Evolutionary conservation across 2,888 invertebrate species (phyloP).

Genomic region (Fragum sueziense): DNA sequence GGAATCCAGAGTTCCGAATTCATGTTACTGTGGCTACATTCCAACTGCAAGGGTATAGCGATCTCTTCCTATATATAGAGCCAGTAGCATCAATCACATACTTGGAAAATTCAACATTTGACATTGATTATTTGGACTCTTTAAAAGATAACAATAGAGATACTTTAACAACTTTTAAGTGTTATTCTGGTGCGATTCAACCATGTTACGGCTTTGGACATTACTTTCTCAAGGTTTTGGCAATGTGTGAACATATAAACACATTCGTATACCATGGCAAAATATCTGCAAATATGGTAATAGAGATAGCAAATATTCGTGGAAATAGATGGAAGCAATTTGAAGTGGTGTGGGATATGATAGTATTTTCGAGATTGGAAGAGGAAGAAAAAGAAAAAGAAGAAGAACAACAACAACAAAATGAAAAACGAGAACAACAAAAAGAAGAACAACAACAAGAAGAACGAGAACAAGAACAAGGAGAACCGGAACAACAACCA

Average conservation of each 20-base stretch:
- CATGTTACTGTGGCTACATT: conserved; percentile 68
- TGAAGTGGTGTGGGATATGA: conserved; percentile 62
- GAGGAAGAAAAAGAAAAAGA: too few relatives aligned
- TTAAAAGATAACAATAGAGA: conserved; percentile 62
- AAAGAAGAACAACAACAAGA: too few relatives aligned
- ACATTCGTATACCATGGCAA: conserved; percentile 68
- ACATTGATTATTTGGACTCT: conserved; percentile 56
- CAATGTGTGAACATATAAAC: conserved; percentile 56
- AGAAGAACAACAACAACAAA: too few relatives aligned
- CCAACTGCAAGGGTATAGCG: too few relatives aligned
- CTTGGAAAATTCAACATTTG: conserved; percentile 68
- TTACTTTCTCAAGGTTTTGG: conserved; percentile 61
- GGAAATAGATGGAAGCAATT: conserved; percentile 62
- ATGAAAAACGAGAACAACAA: too few relatives aligned
- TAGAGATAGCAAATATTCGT: conserved; percentile 60
- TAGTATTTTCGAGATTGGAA: conserved; percentile 48
- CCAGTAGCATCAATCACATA: conserved; percentile 68
- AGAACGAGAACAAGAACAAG: too few relatives aligned
- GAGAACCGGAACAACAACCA: too few relatives aligned
- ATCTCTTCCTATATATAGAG: too few relatives aligned
- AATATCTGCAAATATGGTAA: conserved; percentile 60
- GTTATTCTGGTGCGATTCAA: conserved; percentile 68
- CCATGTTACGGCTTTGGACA: conserved; percentile 60
- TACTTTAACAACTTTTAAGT: conserved; percentile 65
- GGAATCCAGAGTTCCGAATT: conserved; percentile 68